Evolutionary conservation across 2,797 vertebrate species (phyloP), one percentile per base, ranked within the genome.

Genomic region (Schizopygopsis malacanthus): DNA sequence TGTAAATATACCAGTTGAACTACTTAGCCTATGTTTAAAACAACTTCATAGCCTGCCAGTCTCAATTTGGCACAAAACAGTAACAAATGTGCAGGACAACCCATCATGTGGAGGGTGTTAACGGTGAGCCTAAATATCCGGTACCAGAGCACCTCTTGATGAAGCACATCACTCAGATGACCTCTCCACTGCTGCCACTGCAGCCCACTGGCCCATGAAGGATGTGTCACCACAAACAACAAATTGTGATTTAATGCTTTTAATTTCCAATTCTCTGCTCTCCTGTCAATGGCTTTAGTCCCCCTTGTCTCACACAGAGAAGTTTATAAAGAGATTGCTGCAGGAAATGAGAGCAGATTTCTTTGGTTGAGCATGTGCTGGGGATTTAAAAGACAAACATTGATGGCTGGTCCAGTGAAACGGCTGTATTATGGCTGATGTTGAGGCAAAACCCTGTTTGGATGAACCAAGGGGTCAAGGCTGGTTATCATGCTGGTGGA

Each of bases 161-260:
- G 96, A 96, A 97, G 97, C 95, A 94, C 96, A 99, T 99, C 95
- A 94, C 95, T 99, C 97, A 98, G 95, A 97, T 97, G 95, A 96
- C 95, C 95, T 97, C 92, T 93, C 87, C 92, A 90, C 91, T 93
- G 95, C 95, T 95, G 93, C 93, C 91, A 90, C 91, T 92, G 95
- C 95, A 95, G 93, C 93, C 91, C 93, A 92, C 90, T 93, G 94
- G 95, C 95, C 96, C 96, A 96, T 97, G 97, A 98, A 97, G 97
- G 97, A 96, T 97, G 97, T 93, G 95, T 97, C 96, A 97, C 96
- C 95, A 95, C 96, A 96, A 93, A 93, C 92, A 93, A 91, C 89
- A 93, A 93, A 97, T 96, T 96, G 95, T 97, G 97, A 98, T 99
- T 98, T 98, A 98, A 97, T 96, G 96, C 96, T 96, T 97, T 97